phyloP scores from a whole-genome alignment of 2,888 invertebrate species.

The Tinea trinotella region DNA sequence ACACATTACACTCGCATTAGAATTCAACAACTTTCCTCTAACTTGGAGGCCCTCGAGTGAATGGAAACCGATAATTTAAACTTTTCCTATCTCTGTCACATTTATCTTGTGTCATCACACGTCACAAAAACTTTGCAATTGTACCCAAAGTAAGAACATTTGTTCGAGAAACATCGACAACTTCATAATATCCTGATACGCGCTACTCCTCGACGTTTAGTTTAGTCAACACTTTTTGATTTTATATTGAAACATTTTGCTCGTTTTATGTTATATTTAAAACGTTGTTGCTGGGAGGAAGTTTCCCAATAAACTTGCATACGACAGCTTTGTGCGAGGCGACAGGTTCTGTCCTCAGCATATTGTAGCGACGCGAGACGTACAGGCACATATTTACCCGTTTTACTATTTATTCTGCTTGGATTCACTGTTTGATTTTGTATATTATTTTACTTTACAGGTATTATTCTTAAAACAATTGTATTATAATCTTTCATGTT shows the following conservation, averaged over 20 bases:
- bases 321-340: constrained; percentile 13
- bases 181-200: not conserved
- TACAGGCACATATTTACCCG: not conserved
- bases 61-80: constrained; percentile 13
- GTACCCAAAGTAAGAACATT: constrained; percentile 1
- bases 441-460: constrained; percentile 1
- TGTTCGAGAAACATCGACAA: not conserved
- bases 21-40: constrained; percentile 13
- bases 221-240: not conserved
- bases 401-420: constrained; percentile 8
- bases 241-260: not conserved
- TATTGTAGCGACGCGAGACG: constrained; percentile 8
- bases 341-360: constrained; percentile 7
- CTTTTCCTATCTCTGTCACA: constrained; percentile 6
- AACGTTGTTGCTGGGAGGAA: constrained; percentile 2
- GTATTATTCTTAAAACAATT: too few relatives aligned
- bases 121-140: constrained; percentile 8
- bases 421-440: constrained; percentile 7
- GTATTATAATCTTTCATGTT: too few relatives aligned
- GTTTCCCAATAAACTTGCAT: constrained; percentile 9
- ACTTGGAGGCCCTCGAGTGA: not conserved
- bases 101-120: constrained; percentile 7
- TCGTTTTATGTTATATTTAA: not conserved
- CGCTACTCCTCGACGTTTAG: not conserved
- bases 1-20: constrained; percentile 14